Percentiles rank a stretch among this genome's conserved stretches.
Conservation (phyloP, 2,113 vertebrate genomes). For the Condylura cristata region DNA sequence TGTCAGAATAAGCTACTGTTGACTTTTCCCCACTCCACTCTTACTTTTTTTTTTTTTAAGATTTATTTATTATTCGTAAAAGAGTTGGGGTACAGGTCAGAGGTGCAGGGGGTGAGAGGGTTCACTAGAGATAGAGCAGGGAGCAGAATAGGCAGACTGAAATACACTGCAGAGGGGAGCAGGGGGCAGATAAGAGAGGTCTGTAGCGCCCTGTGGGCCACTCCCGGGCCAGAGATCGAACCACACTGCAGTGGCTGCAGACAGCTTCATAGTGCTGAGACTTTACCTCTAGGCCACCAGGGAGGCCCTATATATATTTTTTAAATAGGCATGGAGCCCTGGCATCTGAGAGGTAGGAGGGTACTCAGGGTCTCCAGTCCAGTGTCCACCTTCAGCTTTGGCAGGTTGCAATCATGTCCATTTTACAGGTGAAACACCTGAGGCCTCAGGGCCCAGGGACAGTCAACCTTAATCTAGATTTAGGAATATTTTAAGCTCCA, state of each 20-base stretch:
- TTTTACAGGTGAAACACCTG: background rate
- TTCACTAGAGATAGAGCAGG: no score
- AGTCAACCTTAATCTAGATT: background rate
- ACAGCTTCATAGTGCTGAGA: no score
- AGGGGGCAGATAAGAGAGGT: no score
- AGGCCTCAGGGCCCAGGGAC: background rate
- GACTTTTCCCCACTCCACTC: background rate
- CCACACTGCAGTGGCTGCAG: no score
- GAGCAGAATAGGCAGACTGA: no score
- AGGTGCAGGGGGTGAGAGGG: no score
- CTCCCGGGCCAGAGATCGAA: no score
- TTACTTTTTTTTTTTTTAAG: background rate
- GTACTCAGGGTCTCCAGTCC: background rate
- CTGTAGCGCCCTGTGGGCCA: no score
- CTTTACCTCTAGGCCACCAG: background rate
- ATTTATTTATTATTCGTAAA: no score
- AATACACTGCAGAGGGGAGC: no score
- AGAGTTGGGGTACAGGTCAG: no score
- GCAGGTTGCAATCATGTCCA: background rate
- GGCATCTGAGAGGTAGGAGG: background rate
- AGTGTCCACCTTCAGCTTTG: background rate
- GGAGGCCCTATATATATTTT: background rate
- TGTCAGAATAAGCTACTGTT: background rate
- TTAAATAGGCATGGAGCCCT: background rate
- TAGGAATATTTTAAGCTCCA: background rate